Percentiles rank a stretch among this genome's conserved stretches.
Evolutionary conservation across 2,797 vertebrate genomes (phyloP).

Genomic region (Odontamblyopus rebecca): DNA sequence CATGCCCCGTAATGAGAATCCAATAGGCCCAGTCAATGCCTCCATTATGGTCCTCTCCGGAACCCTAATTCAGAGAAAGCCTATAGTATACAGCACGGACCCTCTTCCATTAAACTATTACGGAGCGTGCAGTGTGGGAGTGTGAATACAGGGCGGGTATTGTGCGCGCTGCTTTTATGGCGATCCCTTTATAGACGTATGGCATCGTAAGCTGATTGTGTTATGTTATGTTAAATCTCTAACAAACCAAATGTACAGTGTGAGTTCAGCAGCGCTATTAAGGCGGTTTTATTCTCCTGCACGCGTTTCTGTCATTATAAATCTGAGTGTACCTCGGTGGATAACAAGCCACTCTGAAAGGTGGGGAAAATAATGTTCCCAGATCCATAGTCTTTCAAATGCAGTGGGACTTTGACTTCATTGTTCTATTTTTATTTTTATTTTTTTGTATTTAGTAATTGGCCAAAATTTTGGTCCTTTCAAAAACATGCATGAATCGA

Average conservation of each 20-base stretch:
- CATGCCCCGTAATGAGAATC: slow-evolving; percentile 47
- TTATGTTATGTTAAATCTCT: slow-evolving; percentile 5
- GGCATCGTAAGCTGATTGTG: slow-evolving; percentile 21
- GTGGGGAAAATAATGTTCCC: not conserved
- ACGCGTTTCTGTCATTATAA: not conserved
- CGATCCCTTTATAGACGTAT: slow-evolving; percentile 30
- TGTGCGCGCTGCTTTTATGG: slow-evolving; percentile 19
- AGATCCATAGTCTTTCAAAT: no score
- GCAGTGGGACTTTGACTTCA: no score
- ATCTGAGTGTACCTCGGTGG: not conserved
- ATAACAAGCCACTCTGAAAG: not conserved
- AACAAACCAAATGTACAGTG: not conserved
- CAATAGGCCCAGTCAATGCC: slow-evolving; percentile 45
- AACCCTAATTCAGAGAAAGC: slow-evolving; percentile 27
- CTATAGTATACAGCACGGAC: slow-evolving; percentile 30
- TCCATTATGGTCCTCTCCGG: slow-evolving; percentile 34
- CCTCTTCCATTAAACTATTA: slow-evolving; percentile 44
- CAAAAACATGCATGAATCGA: no score
- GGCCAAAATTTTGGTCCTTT: no score
- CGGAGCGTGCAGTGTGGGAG: slow-evolving; percentile 17
- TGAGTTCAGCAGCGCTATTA: not conserved
- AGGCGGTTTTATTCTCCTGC: not conserved
- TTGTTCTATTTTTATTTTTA: no score
- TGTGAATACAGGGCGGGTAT: slow-evolving; percentile 6
- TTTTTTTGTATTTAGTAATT: no score